These are phyloP conservation scores for Galago senegalensis DNA, from an alignment of 2,797 vertebrate species.

Conservation along the genomic window DNA sequence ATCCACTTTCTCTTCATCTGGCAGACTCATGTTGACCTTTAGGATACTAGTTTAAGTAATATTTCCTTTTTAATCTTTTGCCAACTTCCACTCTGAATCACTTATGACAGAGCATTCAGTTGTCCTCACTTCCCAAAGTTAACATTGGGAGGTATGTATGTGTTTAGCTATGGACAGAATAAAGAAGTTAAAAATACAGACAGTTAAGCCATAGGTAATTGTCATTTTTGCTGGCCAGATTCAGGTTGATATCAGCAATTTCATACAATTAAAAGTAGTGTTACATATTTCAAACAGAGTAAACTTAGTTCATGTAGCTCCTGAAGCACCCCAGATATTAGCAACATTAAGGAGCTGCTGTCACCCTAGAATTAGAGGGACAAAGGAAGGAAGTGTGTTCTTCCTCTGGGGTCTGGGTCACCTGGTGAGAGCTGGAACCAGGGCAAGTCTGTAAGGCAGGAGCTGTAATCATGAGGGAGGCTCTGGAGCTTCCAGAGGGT, in stretches of 20 bases:
- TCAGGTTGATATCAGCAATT: background rate
- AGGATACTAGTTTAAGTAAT: background rate
- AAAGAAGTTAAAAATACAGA: background rate
- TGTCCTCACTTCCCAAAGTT: background rate
- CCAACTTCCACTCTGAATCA: background rate
- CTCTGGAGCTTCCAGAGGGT: background rate
- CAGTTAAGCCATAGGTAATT: background rate
- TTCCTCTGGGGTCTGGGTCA: background rate
- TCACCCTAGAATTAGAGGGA: background rate
- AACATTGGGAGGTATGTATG: background rate
- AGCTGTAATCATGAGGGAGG: background rate
- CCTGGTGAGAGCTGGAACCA: background rate
- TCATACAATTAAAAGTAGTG: background rate
- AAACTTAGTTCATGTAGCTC: background rate
- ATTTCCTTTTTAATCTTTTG: background rate
- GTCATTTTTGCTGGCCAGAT: background rate
- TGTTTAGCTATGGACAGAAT: background rate
- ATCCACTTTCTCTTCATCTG: background rate
- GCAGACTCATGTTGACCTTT: background rate
- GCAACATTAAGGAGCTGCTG: background rate
- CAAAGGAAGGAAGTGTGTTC: too few relatives aligned
- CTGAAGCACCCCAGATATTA: background rate
- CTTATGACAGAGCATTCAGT: background rate
- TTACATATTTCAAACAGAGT: background rate
- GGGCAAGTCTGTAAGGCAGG: fast-evolving